Evolutionary conservation across 2,113 vertebrate genomes (phyloP).

Genomic region (Cephalopholis sonnerati): DNA sequence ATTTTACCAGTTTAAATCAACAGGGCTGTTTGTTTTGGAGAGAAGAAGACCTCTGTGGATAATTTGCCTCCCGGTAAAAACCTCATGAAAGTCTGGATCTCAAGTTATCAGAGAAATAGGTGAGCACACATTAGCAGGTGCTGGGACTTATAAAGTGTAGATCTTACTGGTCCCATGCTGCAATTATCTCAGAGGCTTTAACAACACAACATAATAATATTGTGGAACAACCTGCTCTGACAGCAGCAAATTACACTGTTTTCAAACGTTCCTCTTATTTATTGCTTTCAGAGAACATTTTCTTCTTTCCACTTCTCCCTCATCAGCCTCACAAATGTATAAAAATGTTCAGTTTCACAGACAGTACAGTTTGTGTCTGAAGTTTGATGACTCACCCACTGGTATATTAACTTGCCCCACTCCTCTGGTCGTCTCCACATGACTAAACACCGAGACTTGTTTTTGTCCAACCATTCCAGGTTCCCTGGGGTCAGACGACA

Average conservation of each 20-base stretch:
- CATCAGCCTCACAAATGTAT: background rate
- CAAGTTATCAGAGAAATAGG: no score
- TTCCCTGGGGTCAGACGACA: constrained; percentile 86
- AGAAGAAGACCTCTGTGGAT: no score
- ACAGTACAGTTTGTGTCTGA: background rate
- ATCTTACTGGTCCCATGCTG: no score
- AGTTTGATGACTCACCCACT: constrained; percentile 90
- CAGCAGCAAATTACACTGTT: background rate
- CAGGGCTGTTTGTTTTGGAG: no score
- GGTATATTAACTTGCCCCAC: constrained; percentile 97
- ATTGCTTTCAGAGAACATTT: constrained; percentile 23
- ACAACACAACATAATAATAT: background rate
- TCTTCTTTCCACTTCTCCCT: background rate
- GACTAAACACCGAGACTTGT: constrained; percentile 95
- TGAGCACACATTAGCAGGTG: no score
- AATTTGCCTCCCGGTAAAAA: no score
- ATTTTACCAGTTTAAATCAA: no score
- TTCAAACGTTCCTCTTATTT: background rate
- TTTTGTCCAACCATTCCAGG: constrained; percentile 98
- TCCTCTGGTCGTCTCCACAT: constrained; percentile 99
- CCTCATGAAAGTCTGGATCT: no score
- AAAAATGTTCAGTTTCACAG: background rate
- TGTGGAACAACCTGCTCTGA: background rate
- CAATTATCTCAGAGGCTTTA: background rate
- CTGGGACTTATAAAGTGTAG: no score